Evolutionary conservation across 2,888 invertebrate genomes (phyloP), one percentile per base, ranked within the genome.

Genomic region (Melinaea menophilus): DNA sequence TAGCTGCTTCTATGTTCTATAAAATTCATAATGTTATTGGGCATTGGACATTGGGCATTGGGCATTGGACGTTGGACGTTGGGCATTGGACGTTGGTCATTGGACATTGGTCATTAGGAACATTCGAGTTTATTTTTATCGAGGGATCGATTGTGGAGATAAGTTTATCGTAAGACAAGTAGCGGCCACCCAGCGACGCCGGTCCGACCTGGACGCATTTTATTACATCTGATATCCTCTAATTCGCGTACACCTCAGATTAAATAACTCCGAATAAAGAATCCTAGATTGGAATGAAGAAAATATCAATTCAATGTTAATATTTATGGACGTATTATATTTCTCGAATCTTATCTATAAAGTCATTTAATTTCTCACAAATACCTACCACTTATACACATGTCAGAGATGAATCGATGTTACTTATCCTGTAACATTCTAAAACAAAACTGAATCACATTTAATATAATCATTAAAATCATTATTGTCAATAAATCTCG

Each of bases 151-250:
- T 89, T 85, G 85, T 87, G 80, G 85, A 90, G 90, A 90, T 90
- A 90, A 88, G 84, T 86, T 83, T 81, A 83, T 85, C 87, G 88
- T 88, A 90, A 90, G 89, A 90, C 90, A 83, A 88, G 90, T 88
- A 90, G 90, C 88, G 90, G 82, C 90, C 90, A 90, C 90, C 89
- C 84, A 82, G 79, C 74, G 73, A 31, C 22, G 22, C 51, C 71
- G 75, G 71, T 73, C 70, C 74, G 59, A 64, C 55, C 71, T 73
- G 75, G 79, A 78, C 77, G 85, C 85, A 84, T 88, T 89, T 88
- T 89, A 89, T 89, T 86, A 86, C 85, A 88, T 86, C 87, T 80
- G 88, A 89, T 89, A 87, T 79, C 75, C 73, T 70, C 79, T 86
- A 80, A 89, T 90, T 89, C 88, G 89, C 90, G 76, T 86, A 84